phyloP scores from a whole-genome alignment of 2,888 invertebrate species.

The Oxycera nigricornis region DNA sequence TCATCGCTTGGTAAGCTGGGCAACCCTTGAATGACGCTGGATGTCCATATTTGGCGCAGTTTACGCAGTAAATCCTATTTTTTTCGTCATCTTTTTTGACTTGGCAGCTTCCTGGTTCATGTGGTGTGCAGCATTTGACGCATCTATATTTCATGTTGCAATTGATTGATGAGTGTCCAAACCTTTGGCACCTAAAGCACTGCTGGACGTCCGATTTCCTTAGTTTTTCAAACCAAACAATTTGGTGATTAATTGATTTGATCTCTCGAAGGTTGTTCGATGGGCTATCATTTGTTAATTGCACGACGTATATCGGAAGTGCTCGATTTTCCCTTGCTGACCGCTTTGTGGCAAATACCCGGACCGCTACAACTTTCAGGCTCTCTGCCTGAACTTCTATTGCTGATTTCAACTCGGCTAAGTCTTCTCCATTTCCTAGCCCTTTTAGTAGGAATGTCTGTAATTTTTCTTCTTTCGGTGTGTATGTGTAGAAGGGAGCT shows the following conservation, averaged over 20 bases:
- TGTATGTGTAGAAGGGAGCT: neutral
- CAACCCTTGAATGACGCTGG: neutral
- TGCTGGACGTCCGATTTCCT: neutral
- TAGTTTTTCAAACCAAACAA: neutral
- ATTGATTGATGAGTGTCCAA: constrained; percentile 20
- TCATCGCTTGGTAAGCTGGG: neutral
- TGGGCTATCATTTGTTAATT: neutral
- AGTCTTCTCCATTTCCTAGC: neutral
- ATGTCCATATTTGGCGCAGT: neutral
- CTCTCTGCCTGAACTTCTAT: too few species aligned
- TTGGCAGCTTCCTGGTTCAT: neutral
- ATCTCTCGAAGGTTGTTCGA: neutral
- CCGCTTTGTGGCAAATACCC: too few species aligned
- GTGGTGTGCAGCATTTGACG: neutral
- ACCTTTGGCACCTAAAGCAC: constrained; percentile 28
- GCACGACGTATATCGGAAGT: too few species aligned
- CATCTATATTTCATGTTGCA: neutral
- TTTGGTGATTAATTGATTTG: neutral
- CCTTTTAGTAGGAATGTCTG: neutral
- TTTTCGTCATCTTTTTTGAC: neutral
- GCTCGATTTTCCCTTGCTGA: too few species aligned
- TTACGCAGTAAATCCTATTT: neutral
- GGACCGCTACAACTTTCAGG: too few species aligned
- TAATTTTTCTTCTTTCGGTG: neutral
- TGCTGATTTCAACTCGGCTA: too few species aligned